Conservation (phyloP, 2,888 invertebrate species). For the Temnothorax rugatulus region DNA sequence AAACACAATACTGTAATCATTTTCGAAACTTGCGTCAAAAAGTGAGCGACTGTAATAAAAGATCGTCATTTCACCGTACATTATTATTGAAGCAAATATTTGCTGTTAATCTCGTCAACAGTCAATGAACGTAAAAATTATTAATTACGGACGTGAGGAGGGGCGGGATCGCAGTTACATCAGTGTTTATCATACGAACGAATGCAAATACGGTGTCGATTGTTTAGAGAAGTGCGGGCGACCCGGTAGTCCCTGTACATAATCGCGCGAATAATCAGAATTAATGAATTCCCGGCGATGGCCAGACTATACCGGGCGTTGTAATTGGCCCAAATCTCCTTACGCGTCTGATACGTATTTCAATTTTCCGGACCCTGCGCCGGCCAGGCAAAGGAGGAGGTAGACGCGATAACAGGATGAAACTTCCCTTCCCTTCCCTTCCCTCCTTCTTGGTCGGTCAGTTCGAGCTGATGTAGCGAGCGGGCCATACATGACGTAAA, state of each 20-base stretch:
- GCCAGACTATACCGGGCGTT: constrained; percentile 50
- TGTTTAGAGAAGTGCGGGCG: constrained; percentile 35
- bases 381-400: background rate
- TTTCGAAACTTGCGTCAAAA: background rate
- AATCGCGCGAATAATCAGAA: constrained; percentile 52
- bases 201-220: constrained; percentile 27
- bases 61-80: background rate
- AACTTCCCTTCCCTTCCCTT: constrained; percentile 31
- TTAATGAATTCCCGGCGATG: constrained; percentile 41
- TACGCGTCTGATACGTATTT: constrained; percentile 61
- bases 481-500: constrained; percentile 67
- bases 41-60: background rate
- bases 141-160: background rate
- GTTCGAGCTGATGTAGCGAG: constrained; percentile 54
- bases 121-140: background rate
- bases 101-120: background rate
- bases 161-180: background rate
- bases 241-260: constrained; percentile 35
- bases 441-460: constrained; percentile 39
- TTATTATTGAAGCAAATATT: constrained; percentile 17
- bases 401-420: constrained; percentile 63
- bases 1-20: constrained; percentile 7
- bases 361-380: constrained; percentile 65
- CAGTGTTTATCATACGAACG: background rate
- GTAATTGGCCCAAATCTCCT: constrained; percentile 72